Base-by-base conservation (phyloP, 2,888 invertebrate genomes). In the Lasioglossum leucozonium region DNA sequence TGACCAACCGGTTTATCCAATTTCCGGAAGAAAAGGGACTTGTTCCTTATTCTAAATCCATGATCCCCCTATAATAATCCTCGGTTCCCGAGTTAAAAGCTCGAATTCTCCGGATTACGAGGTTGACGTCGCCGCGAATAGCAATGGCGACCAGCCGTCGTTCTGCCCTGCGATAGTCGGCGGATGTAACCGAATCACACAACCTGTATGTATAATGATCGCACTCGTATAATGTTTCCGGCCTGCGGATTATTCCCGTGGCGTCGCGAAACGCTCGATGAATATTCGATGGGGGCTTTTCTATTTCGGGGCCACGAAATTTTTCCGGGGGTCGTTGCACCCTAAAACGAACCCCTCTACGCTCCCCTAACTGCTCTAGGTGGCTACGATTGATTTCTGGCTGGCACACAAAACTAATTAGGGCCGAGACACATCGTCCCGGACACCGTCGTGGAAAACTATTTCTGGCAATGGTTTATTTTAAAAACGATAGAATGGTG, bases 261-360 rank as follows among this genome's bases (percentile, higher is more conserved):
- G 30, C 37, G 30, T 55, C 34, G 40, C 40, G 47, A 51, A 34
- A 62, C 69, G 69, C 11, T n/a, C 37, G 69, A 37, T 72, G 26
- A 81, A 82, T 82, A 75, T 76, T 81, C 74, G 58, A 82, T 71
- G 16, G 47, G 13, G 4, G 22, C 10, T 67, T 62, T 62, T 62
- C 62, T 62, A 62, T 62, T 69, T 69, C 11, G 42, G 26, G 62
- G 42, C 18, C 22, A 30, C 30, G 58, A 34, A 58, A 77, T 82
- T 82, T 86, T 86, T 67, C 74, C 78, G 44, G 73, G 37, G 90
- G 86, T 88, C 84, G 84, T 90, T 90, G 88, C 90, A 84, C 88
- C 71, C 74, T 72, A 62, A 22, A n/a, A 37, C 18, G 34, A 37
- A 22, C 55, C 34, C 30, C 34, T 47, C 55, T 55, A 55, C 37